These are phyloP conservation scores for Lobophora halterata DNA, from an alignment of 2,888 invertebrate genomes.

Conservation along the genomic window DNA sequence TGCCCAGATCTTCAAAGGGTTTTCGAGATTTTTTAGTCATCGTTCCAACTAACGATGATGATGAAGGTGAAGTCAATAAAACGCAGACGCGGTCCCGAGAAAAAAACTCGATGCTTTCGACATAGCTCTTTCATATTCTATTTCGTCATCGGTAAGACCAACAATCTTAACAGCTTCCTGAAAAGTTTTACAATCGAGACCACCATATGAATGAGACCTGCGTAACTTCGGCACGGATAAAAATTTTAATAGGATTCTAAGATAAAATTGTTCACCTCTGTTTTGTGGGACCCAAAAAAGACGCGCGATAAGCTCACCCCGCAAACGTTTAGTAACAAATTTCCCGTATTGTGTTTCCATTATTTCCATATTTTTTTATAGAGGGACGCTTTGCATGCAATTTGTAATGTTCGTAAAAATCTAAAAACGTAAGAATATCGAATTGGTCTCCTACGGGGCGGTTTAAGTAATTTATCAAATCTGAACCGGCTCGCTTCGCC, in stretches of 20 bases:
- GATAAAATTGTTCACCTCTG: constrained; percentile 19
- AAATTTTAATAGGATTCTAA: constrained; percentile 6
- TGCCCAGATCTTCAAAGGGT: too few species aligned
- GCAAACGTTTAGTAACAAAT: constrained; percentile 9
- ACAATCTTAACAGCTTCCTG: constrained; percentile 23
- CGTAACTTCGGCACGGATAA: constrained; percentile 5
- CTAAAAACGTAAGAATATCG: constrained; percentile 1
- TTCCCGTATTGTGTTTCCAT: too few species aligned
- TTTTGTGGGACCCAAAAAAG: constrained; percentile 12
- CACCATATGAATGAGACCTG: constrained; percentile 17
- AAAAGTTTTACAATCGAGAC: constrained; percentile 22
- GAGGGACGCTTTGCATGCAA: constrained; percentile 5
- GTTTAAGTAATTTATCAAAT: constrained; percentile 10
- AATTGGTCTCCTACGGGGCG: constrained; percentile 9
- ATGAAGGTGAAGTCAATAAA: too few species aligned
- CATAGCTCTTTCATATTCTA: constrained; percentile 14
- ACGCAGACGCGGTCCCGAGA: neutral
- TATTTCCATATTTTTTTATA: too few species aligned
- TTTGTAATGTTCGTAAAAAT: constrained; percentile 9
- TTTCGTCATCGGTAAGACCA: constrained; percentile 20
- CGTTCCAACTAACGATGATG: too few species aligned
- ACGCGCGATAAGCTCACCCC: constrained; percentile 8
- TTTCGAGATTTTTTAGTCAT: too few species aligned
- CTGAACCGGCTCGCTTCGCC: neutral
- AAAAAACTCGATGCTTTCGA: constrained; percentile 18